Evolutionary conservation across 35 echinoderm and acorn worm species (phyloP).

Genomic region (Nesometra sesokonis): DNA sequence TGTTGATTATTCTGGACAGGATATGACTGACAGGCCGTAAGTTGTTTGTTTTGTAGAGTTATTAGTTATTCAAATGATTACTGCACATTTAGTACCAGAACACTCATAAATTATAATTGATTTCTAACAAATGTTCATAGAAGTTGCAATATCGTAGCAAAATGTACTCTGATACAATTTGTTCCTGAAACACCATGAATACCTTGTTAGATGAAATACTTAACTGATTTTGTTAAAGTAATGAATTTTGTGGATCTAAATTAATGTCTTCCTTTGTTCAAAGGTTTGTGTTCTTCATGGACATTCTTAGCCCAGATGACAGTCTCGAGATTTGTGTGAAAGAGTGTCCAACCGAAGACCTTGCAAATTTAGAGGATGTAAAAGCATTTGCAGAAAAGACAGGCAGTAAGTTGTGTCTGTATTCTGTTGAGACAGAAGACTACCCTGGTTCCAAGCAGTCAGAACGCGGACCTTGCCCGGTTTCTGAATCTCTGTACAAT

Average conservation of each 20-base stretch:
- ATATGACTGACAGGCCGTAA: constrained; percentile 73
- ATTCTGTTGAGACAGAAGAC: constrained; percentile 29
- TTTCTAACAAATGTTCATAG: too few relatives aligned
- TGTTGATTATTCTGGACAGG: constrained; percentile 61
- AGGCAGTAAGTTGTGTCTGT: constrained; percentile 43
- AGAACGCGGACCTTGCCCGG: background rate
- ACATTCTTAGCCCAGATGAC: constrained; percentile 18
- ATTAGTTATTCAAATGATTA: too few relatives aligned
- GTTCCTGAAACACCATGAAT: too few relatives aligned
- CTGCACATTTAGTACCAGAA: too few relatives aligned
- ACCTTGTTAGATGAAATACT: too few relatives aligned
- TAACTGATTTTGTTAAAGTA: too few relatives aligned
- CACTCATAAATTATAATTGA: too few relatives aligned
- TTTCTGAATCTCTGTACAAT: background rate
- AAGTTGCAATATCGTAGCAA: too few relatives aligned
- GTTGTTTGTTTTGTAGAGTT: constrained; percentile 2
- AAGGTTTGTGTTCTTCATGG: constrained; percentile 90
- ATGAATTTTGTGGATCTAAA: too few relatives aligned
- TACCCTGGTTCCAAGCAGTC: constrained; percentile 16
- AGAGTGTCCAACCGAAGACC: constrained; percentile 51
- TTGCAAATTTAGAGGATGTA: constrained; percentile 30
- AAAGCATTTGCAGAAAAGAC: constrained; percentile 47
- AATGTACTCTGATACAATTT: too few relatives aligned
- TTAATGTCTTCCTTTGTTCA: too few relatives aligned
- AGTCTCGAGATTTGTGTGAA: constrained; percentile 84